Evolutionary conservation across 2,888 invertebrate genomes (phyloP), one percentile per base, ranked within the genome.

Genomic region (Nebria salina): DNA sequence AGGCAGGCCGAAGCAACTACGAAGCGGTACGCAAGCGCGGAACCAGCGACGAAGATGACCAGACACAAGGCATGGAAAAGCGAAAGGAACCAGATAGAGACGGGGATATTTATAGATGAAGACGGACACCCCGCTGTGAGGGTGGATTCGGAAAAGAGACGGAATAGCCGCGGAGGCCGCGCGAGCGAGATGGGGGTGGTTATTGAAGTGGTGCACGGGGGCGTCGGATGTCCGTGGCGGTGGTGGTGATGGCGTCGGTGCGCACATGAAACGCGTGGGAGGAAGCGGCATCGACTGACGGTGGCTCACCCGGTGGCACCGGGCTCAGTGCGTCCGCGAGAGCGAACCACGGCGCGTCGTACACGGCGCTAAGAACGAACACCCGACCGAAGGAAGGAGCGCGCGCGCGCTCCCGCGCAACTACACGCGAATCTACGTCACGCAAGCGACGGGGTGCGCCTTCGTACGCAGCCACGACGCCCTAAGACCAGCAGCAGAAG

Each of bases 221-320:
- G 73, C 42, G 26, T 26, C 1, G 15, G 20, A 20, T 15, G 73
- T 42, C 43, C 34, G 11, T 11, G 73, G 73, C 9, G 42, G 41
- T 15, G 26, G 34, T 9, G 41, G 73, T 41, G 72, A 34, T 72
- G 82, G 34, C 72, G 9, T 43, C 64, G 84, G 85, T 85, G 84
- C 83, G 84, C 84, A 84, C n/a, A 41, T 42, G 73, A 42, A 41
- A 15, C 41, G 73, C 43, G 73, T 73, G 73, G 73, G 73, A 26
- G 73, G 73, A 20, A 73, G 73, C 73, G 73, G 42, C 73, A 73
- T 73, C 73, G 73, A 73, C 73, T 73, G 43, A 73, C 73, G 41
- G 73, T 73, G 43, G 43, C 73, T 73, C 73, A 20, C 70, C 54
- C 68, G 68, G 68, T 26, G 42, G 73, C 42, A 41, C 73, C 43